Conservation (phyloP, 2,113 vertebrate genomes). For the Panthera tigris region DNA sequence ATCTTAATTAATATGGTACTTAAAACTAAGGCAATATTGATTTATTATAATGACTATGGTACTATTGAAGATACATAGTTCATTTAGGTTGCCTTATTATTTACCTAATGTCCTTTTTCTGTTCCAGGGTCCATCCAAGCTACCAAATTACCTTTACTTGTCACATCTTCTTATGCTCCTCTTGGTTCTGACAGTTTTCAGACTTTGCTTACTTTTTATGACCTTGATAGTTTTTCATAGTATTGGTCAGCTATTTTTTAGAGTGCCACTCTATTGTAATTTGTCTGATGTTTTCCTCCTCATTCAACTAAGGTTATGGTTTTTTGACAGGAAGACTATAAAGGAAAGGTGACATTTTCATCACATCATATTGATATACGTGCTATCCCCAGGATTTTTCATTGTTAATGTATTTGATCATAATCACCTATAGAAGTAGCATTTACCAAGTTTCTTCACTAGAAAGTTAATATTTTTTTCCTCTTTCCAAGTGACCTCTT, state of each 20-base stretch:
- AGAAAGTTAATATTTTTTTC: neutral
- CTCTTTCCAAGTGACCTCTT: neutral
- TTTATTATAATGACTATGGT: neutral
- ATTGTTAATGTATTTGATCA: neutral
- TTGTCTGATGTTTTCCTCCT: neutral
- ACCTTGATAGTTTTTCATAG: neutral
- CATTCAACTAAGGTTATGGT: neutral
- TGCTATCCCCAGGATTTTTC: neutral
- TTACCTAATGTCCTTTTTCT: neutral
- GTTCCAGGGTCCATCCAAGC: neutral
- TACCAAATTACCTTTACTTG: neutral
- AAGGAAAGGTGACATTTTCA: neutral
- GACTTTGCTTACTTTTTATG: neutral
- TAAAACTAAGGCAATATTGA: neutral
- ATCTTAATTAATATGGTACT: neutral
- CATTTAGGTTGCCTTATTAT: neutral
- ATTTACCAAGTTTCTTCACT: neutral
- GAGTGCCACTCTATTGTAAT: neutral
- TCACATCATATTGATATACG: neutral
- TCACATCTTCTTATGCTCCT: neutral
- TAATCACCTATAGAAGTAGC: neutral
- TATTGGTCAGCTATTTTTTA: neutral
- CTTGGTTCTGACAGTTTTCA: neutral
- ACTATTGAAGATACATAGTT: neutral
- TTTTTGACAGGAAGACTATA: neutral